These are phyloP conservation scores for Nemoura dubitans DNA, from an alignment of 2,888 invertebrate species.

Conservation along the genomic window DNA sequence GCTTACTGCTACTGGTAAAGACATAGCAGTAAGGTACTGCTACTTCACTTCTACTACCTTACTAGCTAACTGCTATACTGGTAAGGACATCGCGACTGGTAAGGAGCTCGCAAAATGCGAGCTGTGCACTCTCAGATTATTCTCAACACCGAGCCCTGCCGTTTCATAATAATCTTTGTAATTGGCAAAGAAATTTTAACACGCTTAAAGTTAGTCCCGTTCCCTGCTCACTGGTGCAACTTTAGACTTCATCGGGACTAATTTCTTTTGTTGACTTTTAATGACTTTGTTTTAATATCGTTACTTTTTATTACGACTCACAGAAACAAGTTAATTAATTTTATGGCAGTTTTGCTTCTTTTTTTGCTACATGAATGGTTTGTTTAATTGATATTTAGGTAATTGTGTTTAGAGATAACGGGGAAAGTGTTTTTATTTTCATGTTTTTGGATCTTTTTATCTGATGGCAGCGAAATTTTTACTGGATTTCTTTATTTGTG, in stretches of 20 bases:
- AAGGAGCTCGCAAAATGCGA: too few relatives aligned
- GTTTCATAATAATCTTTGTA: neutral
- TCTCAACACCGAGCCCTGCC: too few relatives aligned
- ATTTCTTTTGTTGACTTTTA: slow-evolving; percentile 7
- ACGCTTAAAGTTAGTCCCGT: neutral
- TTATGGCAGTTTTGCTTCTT: neutral
- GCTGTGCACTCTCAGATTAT: too few relatives aligned
- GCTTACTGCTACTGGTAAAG: too few relatives aligned
- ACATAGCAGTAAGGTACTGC: too few relatives aligned
- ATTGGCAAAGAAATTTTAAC: neutral
- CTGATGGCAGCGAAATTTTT: neutral
- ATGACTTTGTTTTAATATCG: neutral
- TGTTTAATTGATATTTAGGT: neutral
- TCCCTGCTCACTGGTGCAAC: neutral
- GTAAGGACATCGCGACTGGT: too few relatives aligned
- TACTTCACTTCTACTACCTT: too few relatives aligned
- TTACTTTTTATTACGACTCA: neutral
- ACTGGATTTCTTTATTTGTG: neutral
- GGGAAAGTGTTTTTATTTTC: neutral
- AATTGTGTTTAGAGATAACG: neutral
- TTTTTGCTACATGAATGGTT: neutral
- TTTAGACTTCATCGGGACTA: neutral
- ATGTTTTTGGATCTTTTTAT: neutral
- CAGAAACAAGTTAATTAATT: neutral
- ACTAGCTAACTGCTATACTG: too few relatives aligned